A percentile compares a stretch with the other conserved stretches of the same genome.
Evolutionary conservation across 2,113 vertebrate genomes (phyloP).

Genomic region (Calidris pygmaea): DNA sequence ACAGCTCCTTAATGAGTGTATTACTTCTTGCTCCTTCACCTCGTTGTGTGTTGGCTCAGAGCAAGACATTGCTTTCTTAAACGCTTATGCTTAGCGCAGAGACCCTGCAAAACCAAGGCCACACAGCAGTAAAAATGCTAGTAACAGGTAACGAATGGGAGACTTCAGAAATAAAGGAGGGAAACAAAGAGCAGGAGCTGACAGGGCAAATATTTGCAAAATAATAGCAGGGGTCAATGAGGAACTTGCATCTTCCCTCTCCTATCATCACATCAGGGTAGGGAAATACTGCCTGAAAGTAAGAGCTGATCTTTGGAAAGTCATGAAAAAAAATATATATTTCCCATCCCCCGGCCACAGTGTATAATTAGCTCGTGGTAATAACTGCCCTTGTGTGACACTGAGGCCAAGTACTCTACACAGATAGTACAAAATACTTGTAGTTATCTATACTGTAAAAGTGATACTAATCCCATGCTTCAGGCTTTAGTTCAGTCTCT

Average conservation of each 20-base stretch:
- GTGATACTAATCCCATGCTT: background rate
- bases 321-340: background rate
- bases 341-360: background rate
- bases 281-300: background rate
- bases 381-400: background rate
- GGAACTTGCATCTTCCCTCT: background rate
- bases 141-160: background rate
- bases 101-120: background rate
- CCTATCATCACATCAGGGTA: background rate
- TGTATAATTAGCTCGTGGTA: background rate
- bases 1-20: background rate
- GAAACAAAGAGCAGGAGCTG: background rate
- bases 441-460: background rate
- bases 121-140: background rate
- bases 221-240: background rate
- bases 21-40: background rate
- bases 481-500: background rate
- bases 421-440: background rate
- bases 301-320: slow-evolving; percentile 10
- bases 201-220: background rate
- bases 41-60: background rate
- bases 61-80: background rate
- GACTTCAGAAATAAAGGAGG: background rate
- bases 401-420: background rate
- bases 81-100: background rate